Evolutionary conservation across 2,113 vertebrate species (phyloP).

Genomic region (Ophthalmotilapia sp.): DNA sequence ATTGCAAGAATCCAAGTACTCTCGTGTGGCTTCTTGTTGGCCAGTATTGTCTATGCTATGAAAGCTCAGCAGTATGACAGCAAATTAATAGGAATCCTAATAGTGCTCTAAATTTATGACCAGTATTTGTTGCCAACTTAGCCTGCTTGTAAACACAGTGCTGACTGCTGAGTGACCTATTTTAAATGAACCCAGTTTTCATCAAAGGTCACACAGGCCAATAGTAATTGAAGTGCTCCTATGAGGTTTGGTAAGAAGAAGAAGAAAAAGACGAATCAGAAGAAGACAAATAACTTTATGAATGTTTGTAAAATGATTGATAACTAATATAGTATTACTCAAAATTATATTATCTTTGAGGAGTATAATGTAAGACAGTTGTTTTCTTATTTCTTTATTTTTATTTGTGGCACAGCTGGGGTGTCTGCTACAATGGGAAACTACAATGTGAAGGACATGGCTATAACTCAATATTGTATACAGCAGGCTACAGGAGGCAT

Average conservation of each 20-base stretch:
- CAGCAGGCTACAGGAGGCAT: neutral
- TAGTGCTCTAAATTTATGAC: slow-evolving; percentile 17
- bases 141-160: slow-evolving; percentile 6
- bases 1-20: slow-evolving; percentile 13
- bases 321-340: neutral
- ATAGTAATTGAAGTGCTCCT: neutral
- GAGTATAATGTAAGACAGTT: neutral
- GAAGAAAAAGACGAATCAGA: neutral
- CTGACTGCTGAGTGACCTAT: neutral
- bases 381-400: neutral
- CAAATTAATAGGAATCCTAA: slow-evolving; percentile 27
- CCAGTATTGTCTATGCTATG: neutral
- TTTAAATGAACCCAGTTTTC: neutral
- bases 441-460: neutral
- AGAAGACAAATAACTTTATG: neutral
- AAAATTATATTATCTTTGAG: neutral
- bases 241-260: neutral
- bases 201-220: neutral
- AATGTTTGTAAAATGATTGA: neutral
- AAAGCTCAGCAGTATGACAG: neutral
- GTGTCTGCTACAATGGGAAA: neutral
- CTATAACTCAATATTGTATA: neutral
- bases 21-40: slow-evolving; percentile 11
- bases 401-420: neutral
- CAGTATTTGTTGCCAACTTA: slow-evolving; percentile 4